Percentiles rank a stretch among this genome's conserved stretches.
Evolutionary conservation across 2,113 vertebrate species (phyloP).

Genomic region (Pomatorhinus ruficollis): DNA sequence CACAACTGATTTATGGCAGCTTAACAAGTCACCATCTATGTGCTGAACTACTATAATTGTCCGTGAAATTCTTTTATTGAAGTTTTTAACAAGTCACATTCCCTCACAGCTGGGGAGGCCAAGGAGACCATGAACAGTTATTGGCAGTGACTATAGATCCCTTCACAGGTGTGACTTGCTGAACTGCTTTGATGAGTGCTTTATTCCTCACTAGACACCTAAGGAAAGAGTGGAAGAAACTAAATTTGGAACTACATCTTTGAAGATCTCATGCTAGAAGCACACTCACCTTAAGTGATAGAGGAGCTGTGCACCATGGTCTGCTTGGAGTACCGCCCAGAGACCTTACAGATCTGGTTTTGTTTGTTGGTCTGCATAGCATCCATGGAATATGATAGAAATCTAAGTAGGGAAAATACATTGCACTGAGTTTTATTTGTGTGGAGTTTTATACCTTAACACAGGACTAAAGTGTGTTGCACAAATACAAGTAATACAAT

Average conservation of each 20-base stretch:
- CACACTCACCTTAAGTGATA: background rate
- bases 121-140: background rate
- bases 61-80: conserved; percentile 66
- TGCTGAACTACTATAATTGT: conserved; percentile 42
- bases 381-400: background rate
- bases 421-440: background rate
- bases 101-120: conserved; percentile 50
- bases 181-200: background rate
- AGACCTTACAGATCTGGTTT: background rate
- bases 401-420: background rate
- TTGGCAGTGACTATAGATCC: background rate
- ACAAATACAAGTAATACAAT: background rate
- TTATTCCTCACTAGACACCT: background rate
- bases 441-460: background rate
- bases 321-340: background rate
- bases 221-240: background rate
- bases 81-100: conserved; percentile 61
- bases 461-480: conserved; percentile 30
- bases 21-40: conserved; percentile 64
- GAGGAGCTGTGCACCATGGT: background rate
- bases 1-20: conserved; percentile 60
- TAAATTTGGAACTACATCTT: background rate
- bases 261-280: background rate
- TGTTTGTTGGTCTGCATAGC: background rate
- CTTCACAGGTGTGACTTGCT: conserved; percentile 47